Conservation (phyloP, 92 coral and sea anemone genomes). For the Heteractis magnifica region DNA sequence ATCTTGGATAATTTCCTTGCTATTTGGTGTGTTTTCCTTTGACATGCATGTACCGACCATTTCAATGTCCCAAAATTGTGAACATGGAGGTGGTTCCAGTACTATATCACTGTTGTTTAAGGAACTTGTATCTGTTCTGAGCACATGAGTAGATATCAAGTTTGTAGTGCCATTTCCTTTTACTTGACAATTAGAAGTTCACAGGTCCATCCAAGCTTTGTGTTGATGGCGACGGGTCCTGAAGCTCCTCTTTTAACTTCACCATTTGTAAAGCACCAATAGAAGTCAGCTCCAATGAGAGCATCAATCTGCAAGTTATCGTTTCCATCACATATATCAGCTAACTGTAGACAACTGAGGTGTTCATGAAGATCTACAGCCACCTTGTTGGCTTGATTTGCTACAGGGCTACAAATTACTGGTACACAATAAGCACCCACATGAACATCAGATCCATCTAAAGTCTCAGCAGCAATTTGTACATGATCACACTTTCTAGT, state of each 20-base stretch:
- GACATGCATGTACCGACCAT: too few relatives aligned
- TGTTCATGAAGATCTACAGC: background rate
- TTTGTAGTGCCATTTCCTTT: background rate
- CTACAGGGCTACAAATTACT: constrained; percentile 7
- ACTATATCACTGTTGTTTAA: too few relatives aligned
- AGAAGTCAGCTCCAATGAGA: constrained; percentile 47
- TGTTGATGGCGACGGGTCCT: constrained; percentile 46
- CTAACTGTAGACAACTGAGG: background rate
- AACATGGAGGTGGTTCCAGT: too few relatives aligned
- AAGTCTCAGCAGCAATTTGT: background rate
- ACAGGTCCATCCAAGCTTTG: constrained; percentile 1
- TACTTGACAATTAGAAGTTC: background rate
- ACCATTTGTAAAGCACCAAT: constrained; percentile 48
- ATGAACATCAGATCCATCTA: background rate
- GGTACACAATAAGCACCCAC: background rate
- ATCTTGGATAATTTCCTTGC: too few relatives aligned
- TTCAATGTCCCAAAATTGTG: too few relatives aligned
- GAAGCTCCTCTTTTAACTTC: constrained; percentile 18
- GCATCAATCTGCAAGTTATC: background rate
- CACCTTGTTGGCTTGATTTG: background rate
- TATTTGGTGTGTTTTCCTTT: too few relatives aligned
- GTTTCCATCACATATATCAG: background rate
- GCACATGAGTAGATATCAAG: constrained; percentile 23
- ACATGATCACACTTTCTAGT: background rate
- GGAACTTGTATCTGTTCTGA: too few relatives aligned